Evolutionary conservation across 2,888 invertebrate species (phyloP), one percentile per base, ranked within the genome.

Genomic region (Quadriops clusia): DNA sequence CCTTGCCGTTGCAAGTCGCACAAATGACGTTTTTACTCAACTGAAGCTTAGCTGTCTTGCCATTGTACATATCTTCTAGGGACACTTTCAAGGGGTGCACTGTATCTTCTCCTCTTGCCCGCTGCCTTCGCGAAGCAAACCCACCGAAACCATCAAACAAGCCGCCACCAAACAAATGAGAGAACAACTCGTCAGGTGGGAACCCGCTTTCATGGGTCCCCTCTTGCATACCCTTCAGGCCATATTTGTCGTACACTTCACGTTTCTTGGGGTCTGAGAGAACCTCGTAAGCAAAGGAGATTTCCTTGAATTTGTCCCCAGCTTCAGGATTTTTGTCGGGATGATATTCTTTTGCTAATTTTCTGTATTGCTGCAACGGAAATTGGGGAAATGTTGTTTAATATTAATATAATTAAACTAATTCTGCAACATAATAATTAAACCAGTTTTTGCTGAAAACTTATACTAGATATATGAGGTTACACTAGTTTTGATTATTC

Each of bases 231-330:
- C 87, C 93, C 54, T 86, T 84, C 42, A 93, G 56, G 4, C 93
- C 94, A 64, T 74, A 77, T 49, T 76, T 75, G 58, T 94, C 91
- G 56, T 94, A 94, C 21, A 77, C 65, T 50, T 80, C 74, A 32
- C 84, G 69, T 60, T 91, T 91, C 48, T 85, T 83, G 3, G 84
- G 71, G 64, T 91, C 86, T 7, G 90, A 89, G 30, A 94, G 67
- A 25, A 91, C 78, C 66, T 94, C 93, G 59, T 93, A 90, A 1
- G 93, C 93, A 64, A 84, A 91, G 36, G 89, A 87, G 46, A 94
- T 93, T 68, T 94, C 93, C 61, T 93, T 91, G 55, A 93, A 91
- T 67, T 81, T 86, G 56, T 93, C 91, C 33, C 86, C 91, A 36
- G 86, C 82, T 42, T 80, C 81, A 17, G 76, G 77, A 70, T 93